Evolutionary conservation across 2,797 vertebrate genomes (phyloP).

Genomic region (Darevskia nairensis): DNA sequence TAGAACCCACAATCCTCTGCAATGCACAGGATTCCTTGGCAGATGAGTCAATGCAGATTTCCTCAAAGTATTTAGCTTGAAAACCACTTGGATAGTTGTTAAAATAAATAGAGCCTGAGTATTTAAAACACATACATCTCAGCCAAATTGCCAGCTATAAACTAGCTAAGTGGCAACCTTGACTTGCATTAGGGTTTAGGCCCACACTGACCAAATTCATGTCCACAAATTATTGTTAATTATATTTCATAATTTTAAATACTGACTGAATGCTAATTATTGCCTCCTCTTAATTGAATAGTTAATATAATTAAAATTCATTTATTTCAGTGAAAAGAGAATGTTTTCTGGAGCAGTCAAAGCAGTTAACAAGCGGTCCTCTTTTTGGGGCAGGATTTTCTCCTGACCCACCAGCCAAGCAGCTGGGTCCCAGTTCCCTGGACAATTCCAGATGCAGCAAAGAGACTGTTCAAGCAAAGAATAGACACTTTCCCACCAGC

Average conservation of each 20-base stretch:
- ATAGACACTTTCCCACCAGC: neutral
- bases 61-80: neutral
- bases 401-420: neutral
- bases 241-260: neutral
- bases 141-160: neutral
- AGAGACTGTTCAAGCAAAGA: slow-evolving; percentile 14
- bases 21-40: neutral
- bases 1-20: neutral
- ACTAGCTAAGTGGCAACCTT: neutral
- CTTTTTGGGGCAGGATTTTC: neutral
- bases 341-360: neutral
- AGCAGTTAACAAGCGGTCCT: neutral
- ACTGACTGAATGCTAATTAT: neutral
- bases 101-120: neutral
- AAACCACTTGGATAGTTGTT: neutral
- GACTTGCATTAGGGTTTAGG: neutral
- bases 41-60: neutral
- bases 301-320: neutral
- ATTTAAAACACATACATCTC: neutral
- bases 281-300: neutral
- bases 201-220: neutral
- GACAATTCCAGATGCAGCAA: neutral
- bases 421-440: neutral
- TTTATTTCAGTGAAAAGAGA: neutral
- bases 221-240: neutral